Conservation (phyloP, 2,888 invertebrate species). For the Zaprionus obscuricornis region DNA sequence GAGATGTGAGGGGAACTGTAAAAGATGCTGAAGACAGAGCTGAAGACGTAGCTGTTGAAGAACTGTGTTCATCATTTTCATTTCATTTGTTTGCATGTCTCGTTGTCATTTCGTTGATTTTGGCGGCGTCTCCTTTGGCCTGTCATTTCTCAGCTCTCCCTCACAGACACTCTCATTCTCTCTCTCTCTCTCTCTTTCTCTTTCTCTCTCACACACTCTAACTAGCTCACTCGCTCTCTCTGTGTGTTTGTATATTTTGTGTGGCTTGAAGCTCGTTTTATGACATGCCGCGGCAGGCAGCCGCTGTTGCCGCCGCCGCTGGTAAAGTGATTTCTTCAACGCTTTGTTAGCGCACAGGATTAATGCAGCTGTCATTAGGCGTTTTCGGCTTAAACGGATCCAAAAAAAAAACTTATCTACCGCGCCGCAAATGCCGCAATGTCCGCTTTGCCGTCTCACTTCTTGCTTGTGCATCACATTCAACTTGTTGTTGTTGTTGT, state of each 20-base stretch:
- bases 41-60: conserved; percentile 7
- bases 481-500: no score
- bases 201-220: no score
- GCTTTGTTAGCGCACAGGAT: conserved; percentile 81
- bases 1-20: no score
- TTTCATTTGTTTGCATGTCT: conserved; percentile 78
- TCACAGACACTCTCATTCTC: no score
- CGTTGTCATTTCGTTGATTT: conserved; percentile 73
- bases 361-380: conserved; percentile 79
- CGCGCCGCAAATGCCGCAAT: background rate
- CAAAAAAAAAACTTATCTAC: conserved; percentile 15
- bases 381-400: conserved; percentile 69
- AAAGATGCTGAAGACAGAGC: no score
- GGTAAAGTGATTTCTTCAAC: conserved; percentile 82
- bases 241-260: no score
- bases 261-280: conserved; percentile 24
- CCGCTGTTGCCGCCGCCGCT: conserved; percentile 70
- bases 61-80: conserved; percentile 49
- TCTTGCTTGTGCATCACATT: no score
- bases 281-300: conserved; percentile 13
- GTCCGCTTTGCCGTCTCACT: background rate
- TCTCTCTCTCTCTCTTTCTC: background rate
- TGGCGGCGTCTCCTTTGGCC: conserved; percentile 63
- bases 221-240: background rate
- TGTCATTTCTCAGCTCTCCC: conserved; percentile 38